A percentile compares a stretch with the other conserved stretches of the same genome.
These are phyloP conservation scores for Eciton burchellii DNA, from an alignment of 1,140 invertebrate genomes.

Conservation along the genomic window DNA sequence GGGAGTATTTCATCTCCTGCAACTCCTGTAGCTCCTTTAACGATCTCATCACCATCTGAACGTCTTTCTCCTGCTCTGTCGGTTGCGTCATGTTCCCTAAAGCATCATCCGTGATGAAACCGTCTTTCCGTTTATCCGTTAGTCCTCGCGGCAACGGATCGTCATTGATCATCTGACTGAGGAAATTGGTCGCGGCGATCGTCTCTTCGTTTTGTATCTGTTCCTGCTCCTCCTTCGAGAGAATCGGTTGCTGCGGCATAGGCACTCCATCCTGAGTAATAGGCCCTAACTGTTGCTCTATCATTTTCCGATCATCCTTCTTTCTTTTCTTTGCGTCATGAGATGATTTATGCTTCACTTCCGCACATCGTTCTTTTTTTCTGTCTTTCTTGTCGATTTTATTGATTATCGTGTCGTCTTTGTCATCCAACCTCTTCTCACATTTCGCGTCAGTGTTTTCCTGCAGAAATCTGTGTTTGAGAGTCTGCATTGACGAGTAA, in stretches of 20 bases:
- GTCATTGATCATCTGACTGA: conserved; percentile 86
- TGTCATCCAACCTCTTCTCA: conserved; percentile 68
- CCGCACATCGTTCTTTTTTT: conserved; percentile 76
- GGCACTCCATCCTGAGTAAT: conserved; percentile 63
- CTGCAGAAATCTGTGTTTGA: conserved; percentile 76
- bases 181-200: conserved; percentile 84
- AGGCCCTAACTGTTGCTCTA: conserved; percentile 65
- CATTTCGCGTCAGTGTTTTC: conserved; percentile 69
- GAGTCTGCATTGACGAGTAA: conserved; percentile 52
- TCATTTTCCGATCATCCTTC: conserved; percentile 73
- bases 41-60: conserved; percentile 82
- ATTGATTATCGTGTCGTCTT: conserved; percentile 51
- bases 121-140: conserved; percentile 75
- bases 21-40: conserved; percentile 80
- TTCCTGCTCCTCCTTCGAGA: conserved; percentile 81
- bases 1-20: conserved; percentile 79
- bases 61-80: conserved; percentile 80
- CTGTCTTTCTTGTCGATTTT: conserved; percentile 78
- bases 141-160: conserved; percentile 65
- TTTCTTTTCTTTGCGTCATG: conserved; percentile 76
- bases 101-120: conserved; percentile 69
- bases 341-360: conserved; percentile 76
- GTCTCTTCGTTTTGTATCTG: conserved; percentile 82
- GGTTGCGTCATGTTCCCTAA: conserved; percentile 67
- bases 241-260: conserved; percentile 62